These are phyloP conservation scores for Netelia inedita DNA, from an alignment of 2,888 invertebrate genomes.

Conservation along the genomic window DNA sequence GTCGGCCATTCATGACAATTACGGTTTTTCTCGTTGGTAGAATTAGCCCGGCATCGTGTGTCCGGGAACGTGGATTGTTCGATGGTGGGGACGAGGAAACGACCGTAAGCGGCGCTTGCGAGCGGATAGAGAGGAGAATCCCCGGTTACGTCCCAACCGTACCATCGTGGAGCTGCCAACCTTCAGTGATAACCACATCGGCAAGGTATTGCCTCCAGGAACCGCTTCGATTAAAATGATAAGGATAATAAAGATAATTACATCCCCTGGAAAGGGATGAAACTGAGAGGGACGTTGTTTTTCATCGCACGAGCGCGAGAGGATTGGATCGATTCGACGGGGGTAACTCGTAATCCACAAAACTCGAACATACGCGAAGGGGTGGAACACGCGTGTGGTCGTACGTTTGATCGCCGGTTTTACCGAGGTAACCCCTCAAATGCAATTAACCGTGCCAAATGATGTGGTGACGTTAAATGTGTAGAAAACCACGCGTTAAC, in stretches of 20 bases:
- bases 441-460: constrained; percentile 56
- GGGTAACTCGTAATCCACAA: constrained; percentile 9
- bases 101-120: constrained; percentile 4
- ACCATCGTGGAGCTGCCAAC: constrained; percentile 18
- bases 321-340: constrained; percentile 1
- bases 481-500: constrained; percentile 53
- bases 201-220: constrained; percentile 26
- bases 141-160: not conserved
- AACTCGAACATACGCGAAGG: constrained; percentile 3
- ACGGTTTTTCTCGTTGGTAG: constrained; percentile 63
- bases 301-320: constrained; percentile 7
- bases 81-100: constrained; percentile 6
- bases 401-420: not conserved
- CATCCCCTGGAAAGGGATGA: not conserved
- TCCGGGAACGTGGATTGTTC: constrained; percentile 50
- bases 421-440: constrained; percentile 2
- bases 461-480: constrained; percentile 59
- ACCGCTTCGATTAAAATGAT: constrained; percentile 44
- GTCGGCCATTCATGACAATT: constrained; percentile 67
- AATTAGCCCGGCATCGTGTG: constrained; percentile 64
- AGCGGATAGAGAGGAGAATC: constrained; percentile 16
- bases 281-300: not conserved
- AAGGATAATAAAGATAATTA: constrained; percentile 49
- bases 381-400: not conserved
- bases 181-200: constrained; percentile 49